Evolutionary conservation across 2,113 vertebrate genomes (phyloP), one percentile per base, ranked within the genome.

Genomic region (Pachyramphus minor): DNA sequence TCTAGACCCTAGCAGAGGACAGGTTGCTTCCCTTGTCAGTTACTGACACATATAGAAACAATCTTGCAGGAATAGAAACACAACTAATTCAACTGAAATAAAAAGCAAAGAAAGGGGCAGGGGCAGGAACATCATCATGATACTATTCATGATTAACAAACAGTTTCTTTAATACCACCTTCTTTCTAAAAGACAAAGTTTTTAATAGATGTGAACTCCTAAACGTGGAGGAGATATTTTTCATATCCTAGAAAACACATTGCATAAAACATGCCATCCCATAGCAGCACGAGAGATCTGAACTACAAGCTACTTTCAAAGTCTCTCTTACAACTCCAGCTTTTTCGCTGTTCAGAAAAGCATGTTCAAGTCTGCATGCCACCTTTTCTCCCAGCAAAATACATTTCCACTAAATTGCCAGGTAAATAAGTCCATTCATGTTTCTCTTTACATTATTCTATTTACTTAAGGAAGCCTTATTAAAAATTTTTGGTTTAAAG

Each of bases 181-280:
- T 56, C 30, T 69, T 84, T 62, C 64, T 77, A 77, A 73, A 95
- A 85, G 58, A 42, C 12, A 25, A 80, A 16, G 12, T 33, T 78
- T 37, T 95, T 92, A 87, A 95, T 14, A 53, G 45, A 91, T 37
- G 22, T 72, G 60, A 96, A 85, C 20, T 90, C 49, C 30, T 73
- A 76, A 91, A 17, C 35, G 24, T 21, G 24, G 28, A 87, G 41
- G 52, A 94, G 96, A 60, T 20, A 25, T 33, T 82, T 76, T 84
- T 94, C 35, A 71, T 31, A 91, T 31, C 64, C 41, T 91, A 69
- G 60, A 23, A 80, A 79, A 95, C 49, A 56, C 63, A 92, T 62
- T 14, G 49, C 87, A n/a, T 89, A 95, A 71, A 97, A 97, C 96
- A 95, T 96, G 93, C 89, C 62, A 95, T 62, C 71, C 87, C 89